A percentile compares a stretch with the other conserved stretches of the same genome.
Conservation (phyloP, 2,113 vertebrate species). For the Microtus oregoni region DNA sequence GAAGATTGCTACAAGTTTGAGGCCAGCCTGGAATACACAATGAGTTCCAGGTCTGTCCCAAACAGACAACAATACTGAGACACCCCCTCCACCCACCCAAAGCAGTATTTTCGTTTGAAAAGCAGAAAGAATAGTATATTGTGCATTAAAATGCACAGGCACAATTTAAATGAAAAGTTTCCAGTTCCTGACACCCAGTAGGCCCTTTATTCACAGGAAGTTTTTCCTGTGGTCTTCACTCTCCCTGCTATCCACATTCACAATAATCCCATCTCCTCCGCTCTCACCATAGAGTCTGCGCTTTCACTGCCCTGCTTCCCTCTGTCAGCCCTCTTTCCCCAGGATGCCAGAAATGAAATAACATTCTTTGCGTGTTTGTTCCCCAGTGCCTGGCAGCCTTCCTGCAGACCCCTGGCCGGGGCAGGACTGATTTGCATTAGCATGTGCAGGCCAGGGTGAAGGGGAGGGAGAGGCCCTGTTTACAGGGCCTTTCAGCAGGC, state of each 20-base stretch:
- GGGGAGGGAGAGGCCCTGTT: constrained; percentile 73
- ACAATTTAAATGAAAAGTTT: not conserved
- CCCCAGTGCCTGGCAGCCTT: constrained; percentile 70
- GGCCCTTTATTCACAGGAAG: not conserved
- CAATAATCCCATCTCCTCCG: not conserved
- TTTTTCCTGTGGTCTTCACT: not conserved
- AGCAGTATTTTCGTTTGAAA: not conserved
- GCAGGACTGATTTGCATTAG: constrained; percentile 74
- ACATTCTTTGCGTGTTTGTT: constrained; percentile 80
- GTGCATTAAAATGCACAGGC: not conserved
- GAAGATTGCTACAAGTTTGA: not conserved
- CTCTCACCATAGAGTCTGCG: not conserved
- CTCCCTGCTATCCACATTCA: not conserved
- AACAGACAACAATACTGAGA: not conserved
- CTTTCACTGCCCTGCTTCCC: constrained; percentile 66
- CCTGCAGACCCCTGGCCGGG: constrained; percentile 74
- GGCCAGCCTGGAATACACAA: not conserved
- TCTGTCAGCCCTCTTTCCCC: constrained; percentile 74
- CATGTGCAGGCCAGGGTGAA: constrained; percentile 72
- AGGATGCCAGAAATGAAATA: constrained; percentile 80
- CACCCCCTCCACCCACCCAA: too few species aligned
- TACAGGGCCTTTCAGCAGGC: constrained; percentile 62
- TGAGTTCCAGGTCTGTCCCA: not conserved
- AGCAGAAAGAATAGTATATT: not conserved
- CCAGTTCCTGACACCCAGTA: not conserved